Conservation (phyloP, 2,113 vertebrate species). For the Odobenus rosmarus region DNA sequence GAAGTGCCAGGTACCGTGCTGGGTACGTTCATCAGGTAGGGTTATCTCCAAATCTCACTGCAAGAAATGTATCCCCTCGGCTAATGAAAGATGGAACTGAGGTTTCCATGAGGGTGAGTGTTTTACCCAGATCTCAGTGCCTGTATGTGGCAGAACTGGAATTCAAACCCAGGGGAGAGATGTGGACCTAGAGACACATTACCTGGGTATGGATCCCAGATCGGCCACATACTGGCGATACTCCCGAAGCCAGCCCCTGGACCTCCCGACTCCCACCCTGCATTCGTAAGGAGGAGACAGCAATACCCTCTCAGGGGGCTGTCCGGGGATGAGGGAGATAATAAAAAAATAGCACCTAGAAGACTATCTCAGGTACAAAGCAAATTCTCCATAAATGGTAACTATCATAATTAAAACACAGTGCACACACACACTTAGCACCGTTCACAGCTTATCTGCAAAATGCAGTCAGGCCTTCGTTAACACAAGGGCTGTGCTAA, state of each 20-base stretch:
- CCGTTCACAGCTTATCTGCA: no score
- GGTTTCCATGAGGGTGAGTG: background rate
- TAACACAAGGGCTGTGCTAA: background rate
- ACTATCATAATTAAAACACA: background rate
- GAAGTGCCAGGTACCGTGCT: background rate
- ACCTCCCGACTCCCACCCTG: background rate
- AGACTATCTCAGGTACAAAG: background rate
- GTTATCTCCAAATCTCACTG: background rate
- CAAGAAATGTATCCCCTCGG: background rate
- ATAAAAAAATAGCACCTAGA: background rate
- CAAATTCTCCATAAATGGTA: background rate
- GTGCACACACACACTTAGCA: background rate
- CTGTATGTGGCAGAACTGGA: background rate
- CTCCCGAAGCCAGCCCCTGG: background rate
- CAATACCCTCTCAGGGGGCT: background rate
- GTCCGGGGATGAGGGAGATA: background rate
- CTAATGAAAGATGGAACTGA: background rate
- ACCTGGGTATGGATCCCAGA: background rate
- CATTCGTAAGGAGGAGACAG: background rate
- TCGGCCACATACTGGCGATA: fast-evolving
- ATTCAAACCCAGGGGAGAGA: background rate
- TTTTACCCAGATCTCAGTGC: background rate
- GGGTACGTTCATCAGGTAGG: background rate
- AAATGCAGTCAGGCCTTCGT: background rate
- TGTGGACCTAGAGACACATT: background rate